Base-by-base conservation (phyloP, 2,797 vertebrate genomes). In the Lophius americanus region DNA sequence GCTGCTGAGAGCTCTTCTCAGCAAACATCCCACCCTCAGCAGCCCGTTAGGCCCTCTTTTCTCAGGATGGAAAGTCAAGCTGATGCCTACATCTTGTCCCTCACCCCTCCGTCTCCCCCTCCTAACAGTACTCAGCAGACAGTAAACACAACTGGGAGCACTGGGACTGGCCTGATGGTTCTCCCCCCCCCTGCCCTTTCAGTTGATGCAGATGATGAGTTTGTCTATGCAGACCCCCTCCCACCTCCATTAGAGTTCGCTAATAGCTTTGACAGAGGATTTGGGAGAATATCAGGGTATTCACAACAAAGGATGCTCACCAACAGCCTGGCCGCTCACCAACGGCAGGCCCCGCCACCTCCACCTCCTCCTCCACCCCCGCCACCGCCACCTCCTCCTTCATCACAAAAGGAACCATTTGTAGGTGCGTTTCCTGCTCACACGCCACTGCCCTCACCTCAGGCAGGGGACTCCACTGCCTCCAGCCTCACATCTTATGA, bases 401-500 rank as follows among this genome's bases (percentile, higher is more conserved):
- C 51, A 3, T 37, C 89, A n/a, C 85, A 88, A 63, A 94, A 91
- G 84, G 93, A 94, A 35, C 38, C 86, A n/a, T 93, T 91, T 37
- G 79, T 61, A 36, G 70, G 88, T 2, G 88, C 87, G 3, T 94
- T 83, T 59, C 89, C 85, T 12, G 83, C 64, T 6, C 92, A 89
- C 37, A 94, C 90, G 0, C 94, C 76, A 37, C 87, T 94, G 43
- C 89, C 87, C 13, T 93, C 93, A 2, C 92, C 94, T 1, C 93
- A 96, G 76, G 82, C 95, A 3, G 92, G 95, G 23, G 96, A 98
- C 87, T 98, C 96, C 70, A 96, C 96, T 0, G 92, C 96, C 3
- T 97, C 96, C 48, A 97, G 96, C 90, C 93, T 98, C 71, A 97
- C 96, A 0, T 97, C 96, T 4, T 98, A 98, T 3, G 96, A 98